phyloP scores from a whole-genome alignment of 2,797 vertebrate genomes.

The Acanthis flammea region DNA sequence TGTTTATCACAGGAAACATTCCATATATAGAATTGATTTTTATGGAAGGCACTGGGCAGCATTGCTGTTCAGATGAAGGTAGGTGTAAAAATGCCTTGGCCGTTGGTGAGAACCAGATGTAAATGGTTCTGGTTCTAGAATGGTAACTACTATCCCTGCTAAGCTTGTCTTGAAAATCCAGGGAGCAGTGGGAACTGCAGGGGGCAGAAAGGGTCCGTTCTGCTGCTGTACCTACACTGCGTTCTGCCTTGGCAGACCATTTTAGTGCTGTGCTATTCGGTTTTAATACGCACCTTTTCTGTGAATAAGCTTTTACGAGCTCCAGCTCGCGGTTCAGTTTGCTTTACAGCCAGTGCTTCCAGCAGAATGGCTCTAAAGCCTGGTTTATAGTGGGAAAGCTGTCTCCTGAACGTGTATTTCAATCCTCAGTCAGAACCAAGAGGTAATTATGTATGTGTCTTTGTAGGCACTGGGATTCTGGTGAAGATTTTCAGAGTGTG shows the following conservation, averaged over 20 bases:
- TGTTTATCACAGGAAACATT: not conserved
- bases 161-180: constrained; percentile 30
- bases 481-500: not conserved
- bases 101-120: not conserved
- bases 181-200: constrained; percentile 44
- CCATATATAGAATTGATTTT: not conserved
- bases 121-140: constrained; percentile 11
- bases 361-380: not conserved
- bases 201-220: constrained; percentile 61
- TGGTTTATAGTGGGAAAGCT: not conserved
- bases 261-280: not conserved
- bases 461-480: not conserved
- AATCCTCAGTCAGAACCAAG: not conserved
- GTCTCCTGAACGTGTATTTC: not conserved
- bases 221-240: not conserved
- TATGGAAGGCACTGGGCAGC: not conserved
- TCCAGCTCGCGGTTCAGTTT: not conserved
- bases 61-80: not conserved
- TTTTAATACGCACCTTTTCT: not conserved
- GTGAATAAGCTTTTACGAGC: constrained; percentile 2
- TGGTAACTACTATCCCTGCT: not conserved
- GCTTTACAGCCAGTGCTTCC: not conserved
- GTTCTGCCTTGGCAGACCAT: constrained; percentile 55
- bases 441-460: not conserved
- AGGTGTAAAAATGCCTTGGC: not conserved